Conservation (phyloP, 2,113 vertebrate species). For the Paramormyrops kingsleyae region DNA sequence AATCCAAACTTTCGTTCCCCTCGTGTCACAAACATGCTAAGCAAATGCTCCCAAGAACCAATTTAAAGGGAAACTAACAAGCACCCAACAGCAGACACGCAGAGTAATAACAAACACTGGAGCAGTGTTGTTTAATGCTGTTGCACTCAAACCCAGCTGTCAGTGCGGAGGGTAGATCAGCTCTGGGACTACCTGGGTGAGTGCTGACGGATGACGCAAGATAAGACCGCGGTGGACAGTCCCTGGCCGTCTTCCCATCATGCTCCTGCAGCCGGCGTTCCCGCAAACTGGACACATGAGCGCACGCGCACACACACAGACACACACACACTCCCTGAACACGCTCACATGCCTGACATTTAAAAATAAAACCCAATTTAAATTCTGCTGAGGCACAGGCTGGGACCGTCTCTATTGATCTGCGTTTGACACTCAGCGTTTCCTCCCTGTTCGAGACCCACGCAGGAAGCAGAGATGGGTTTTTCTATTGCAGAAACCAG, state of each 20-base stretch:
- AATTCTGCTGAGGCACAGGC: constrained; percentile 18
- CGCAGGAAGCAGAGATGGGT: background rate
- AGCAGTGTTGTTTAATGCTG: background rate
- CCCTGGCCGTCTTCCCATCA: constrained; percentile 2
- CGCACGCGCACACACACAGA: constrained; percentile 8
- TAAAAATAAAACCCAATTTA: constrained; percentile 12
- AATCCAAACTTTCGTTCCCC: background rate
- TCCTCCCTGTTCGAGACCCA: background rate
- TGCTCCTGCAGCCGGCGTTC: background rate
- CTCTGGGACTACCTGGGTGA: background rate
- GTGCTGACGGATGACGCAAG: background rate
- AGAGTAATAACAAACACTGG: background rate
- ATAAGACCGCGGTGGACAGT: constrained; percentile 17
- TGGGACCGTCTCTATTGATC: constrained; percentile 15
- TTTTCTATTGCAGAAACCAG: constrained; percentile 1
- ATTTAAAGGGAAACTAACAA: background rate
- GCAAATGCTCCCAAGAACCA: background rate
- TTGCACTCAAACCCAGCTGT: background rate
- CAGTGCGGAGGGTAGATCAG: constrained; percentile 8
- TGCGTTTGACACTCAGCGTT: background rate
- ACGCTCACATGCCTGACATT: background rate
- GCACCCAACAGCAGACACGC: background rate
- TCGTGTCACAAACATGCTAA: background rate
- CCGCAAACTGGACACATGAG: background rate
- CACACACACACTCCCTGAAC: background rate